Conservation (phyloP, 2,888 invertebrate genomes). For the Hirtodrosophila cameraria region DNA sequence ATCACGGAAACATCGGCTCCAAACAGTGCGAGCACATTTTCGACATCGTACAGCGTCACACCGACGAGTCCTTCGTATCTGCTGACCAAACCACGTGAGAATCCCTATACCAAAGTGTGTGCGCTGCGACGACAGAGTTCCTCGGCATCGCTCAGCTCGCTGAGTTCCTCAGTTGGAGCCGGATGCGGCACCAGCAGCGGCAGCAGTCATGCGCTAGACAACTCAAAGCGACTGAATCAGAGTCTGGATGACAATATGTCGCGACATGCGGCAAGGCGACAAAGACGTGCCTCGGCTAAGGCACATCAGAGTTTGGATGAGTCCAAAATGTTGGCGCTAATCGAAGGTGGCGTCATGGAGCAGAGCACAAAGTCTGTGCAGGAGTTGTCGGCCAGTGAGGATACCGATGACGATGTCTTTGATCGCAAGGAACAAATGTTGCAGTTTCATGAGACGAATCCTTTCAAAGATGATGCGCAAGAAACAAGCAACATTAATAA, state of each 20-base stretch:
- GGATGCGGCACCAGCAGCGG: too few species aligned
- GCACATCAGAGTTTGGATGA: constrained; percentile 90
- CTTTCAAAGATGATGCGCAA: constrained; percentile 80
- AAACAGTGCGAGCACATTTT: constrained; percentile 72
- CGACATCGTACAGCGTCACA: constrained; percentile 85
- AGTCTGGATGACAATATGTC: constrained; percentile 90
- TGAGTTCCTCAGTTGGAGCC: constrained; percentile 78
- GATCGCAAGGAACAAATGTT: constrained; percentile 40
- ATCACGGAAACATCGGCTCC: constrained; percentile 63
- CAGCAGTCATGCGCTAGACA: constrained; percentile 80
- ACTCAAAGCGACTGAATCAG: constrained; percentile 88
- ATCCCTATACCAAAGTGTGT: constrained; percentile 95
- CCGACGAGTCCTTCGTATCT: constrained; percentile 87
- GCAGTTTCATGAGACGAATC: constrained; percentile 83
- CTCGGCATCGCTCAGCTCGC: constrained; percentile 88
- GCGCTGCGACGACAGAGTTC: constrained; percentile 94
- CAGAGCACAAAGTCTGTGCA: constrained; percentile 24
- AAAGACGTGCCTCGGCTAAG: constrained; percentile 85
- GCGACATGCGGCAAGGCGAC: constrained; percentile 69
- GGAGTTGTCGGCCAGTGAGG: constrained; percentile 52
- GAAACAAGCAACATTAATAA: constrained; percentile 31
- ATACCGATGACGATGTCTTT: constrained; percentile 78
- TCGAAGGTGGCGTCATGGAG: constrained; percentile 72
- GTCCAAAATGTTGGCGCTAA: constrained; percentile 84
- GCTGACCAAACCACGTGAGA: constrained; percentile 90